Evolutionary conservation across 1,140 invertebrate species (phyloP), one percentile per base, ranked within the genome.

Genomic region (Heliconius nattereri): DNA sequence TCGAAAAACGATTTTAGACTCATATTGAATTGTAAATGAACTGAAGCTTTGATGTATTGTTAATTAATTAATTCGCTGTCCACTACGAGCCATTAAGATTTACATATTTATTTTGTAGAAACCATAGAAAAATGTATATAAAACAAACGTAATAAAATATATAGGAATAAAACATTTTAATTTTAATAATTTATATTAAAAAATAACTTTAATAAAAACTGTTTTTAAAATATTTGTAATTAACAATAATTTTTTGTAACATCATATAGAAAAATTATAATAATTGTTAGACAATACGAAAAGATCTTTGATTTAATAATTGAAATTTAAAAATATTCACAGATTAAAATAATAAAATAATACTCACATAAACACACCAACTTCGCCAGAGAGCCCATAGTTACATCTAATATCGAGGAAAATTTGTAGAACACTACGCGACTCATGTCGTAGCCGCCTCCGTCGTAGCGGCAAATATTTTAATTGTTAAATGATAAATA

Each of bases 321-420:
- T 11, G 20, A 23, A 60, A 26, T 23, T 9, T 11, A 60, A 11
- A 26, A 9, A 26, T 9, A 45, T 72, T 75, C 57, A 37, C 52
- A 66, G 60, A 29, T 66, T 29, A 66, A 29, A 66, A 16, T 66
- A 29, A 66, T 23, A 11, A 40, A 72, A 66, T 73, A 80, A 79
- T 83, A 92, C 92, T 94, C 83, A 94, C 92, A 86, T 89, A 94
- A 89, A 91, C 87, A 94, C 71, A 91, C 80, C 37, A 94, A 79
- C 81, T 90, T 92, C 81, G 81, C 80, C 83, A 88, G 76, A 78
- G 84, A 84, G 60, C 79, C 60, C 76, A 87, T 85, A 35, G 86
- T 84, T 60, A 84, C 79, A 79, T 90, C 83, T 81, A 86, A 84
- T 78, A 89, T 82, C 35, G 83, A 85, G 78, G 85, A 72, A 52